Conservation (phyloP, 1,140 invertebrate species). For the Caenorhabditis elegans region WBcel235 BX284603.4:2535001-2535500, state of each 20-base stretch:
- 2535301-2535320: slow-evolving; percentile 8
- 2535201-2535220: not conserved
- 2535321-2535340: slow-evolving; percentile 26
- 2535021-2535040: too few species aligned
- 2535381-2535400: slow-evolving; percentile 18
- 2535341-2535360: slow-evolving; percentile 20
- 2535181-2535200: slow-evolving; percentile 26
- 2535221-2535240: slow-evolving; percentile 11
- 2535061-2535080: too few species aligned
- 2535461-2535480: slow-evolving; percentile 31
- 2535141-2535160: slow-evolving; percentile 29
- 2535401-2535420: too few species aligned
- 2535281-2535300: not conserved
- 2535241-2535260: not conserved
- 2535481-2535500: not conserved
- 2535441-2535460: slow-evolving; percentile 13
- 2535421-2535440: not conserved
- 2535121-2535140: too few species aligned
- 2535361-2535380: slow-evolving; percentile 5
- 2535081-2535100: too few species aligned
- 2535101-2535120: too few species aligned
- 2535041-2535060: too few species aligned
- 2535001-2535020: too few species aligned
- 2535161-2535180: not conserved
- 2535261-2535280: too few species aligned